Percentiles rank a stretch among this genome's conserved stretches.
phyloP scores from a whole-genome alignment of 1,140 invertebrate species.

The Philopotamus ludificatus region DNA sequence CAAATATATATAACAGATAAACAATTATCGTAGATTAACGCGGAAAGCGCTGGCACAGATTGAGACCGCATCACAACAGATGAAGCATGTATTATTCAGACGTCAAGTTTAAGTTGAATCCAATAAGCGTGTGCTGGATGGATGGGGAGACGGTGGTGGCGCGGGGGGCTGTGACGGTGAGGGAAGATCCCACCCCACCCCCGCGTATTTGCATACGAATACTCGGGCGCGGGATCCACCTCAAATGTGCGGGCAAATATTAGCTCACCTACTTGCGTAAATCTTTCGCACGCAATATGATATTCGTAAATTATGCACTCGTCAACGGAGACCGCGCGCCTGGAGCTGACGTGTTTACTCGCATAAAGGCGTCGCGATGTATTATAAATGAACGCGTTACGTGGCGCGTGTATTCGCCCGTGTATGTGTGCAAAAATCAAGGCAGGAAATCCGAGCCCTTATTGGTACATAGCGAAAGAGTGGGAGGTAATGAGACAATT shows the following conservation, averaged over 20 bases:
- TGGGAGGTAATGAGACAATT: no score
- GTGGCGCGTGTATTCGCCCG: no score
- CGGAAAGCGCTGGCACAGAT: no score
- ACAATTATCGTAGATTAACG: no score
- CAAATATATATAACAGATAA: no score
- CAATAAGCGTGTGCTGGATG: constrained; percentile 31
- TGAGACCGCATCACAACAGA: no score
- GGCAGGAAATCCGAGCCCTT: no score
- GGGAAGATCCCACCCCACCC: no score
- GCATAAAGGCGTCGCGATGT: constrained; percentile 19
- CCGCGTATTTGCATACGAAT: constrained; percentile 38
- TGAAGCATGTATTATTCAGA: constrained; percentile 40
- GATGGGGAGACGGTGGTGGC: no score
- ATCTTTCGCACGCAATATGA: constrained; percentile 38
- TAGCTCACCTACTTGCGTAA: constrained; percentile 36
- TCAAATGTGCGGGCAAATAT: constrained; percentile 38
- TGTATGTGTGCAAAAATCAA: no score
- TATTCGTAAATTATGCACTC: constrained; percentile 41
- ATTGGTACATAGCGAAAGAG: no score
- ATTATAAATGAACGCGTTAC: no score
- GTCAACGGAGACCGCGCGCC: constrained; percentile 33
- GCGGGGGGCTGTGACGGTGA: constrained; percentile 6
- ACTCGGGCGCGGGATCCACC: constrained; percentile 23
- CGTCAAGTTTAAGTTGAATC: constrained; percentile 41
- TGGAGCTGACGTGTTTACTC: constrained; percentile 28